Evolutionary conservation across 30 jellyfish, hydroid and myxozoan genomes (phyloP).

Genomic region (Aurelia aurita complex sp. Pacific): DNA sequence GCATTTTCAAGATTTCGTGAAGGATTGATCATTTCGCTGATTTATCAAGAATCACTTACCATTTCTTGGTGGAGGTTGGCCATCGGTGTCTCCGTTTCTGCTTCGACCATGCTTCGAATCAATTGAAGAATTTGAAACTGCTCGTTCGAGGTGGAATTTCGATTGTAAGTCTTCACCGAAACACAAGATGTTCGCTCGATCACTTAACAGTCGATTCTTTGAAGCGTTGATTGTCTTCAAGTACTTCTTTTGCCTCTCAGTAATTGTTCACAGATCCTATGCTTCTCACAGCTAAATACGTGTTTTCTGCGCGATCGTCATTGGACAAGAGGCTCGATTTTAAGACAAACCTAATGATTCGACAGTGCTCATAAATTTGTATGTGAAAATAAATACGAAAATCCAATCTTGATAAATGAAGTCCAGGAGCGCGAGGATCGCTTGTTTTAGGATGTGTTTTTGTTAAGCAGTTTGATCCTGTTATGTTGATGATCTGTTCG

Average conservation of each 20-base stretch:
- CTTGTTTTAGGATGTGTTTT: no score
- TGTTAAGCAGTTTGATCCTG: no score
- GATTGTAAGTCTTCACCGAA: no score
- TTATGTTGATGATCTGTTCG: no score
- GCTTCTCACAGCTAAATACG: conserved; percentile 31
- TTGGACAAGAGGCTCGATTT: conserved; percentile 3
- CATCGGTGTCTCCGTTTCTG: conserved; percentile 15
- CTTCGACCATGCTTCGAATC: conserved; percentile 33
- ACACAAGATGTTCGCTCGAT: no score
- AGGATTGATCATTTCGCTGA: no score
- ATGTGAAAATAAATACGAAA: background rate
- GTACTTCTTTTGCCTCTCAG: conserved; percentile 9
- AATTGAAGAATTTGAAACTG: no score
- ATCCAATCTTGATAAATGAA: no score
- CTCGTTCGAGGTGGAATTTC: no score
- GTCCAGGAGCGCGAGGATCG: no score
- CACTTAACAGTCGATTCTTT: conserved; percentile 1
- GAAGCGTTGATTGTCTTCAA: conserved; percentile 4
- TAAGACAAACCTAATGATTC: background rate
- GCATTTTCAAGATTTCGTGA: no score
- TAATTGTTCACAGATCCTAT: conserved; percentile 22
- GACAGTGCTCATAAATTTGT: conserved; percentile 3
- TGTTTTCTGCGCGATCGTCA: background rate
- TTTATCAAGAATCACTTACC: conserved; percentile 14
- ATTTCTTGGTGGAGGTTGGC: conserved; percentile 15